phyloP scores from a whole-genome alignment of 2,797 vertebrate genomes.

The Kryptopterus vitreolus region DNA sequence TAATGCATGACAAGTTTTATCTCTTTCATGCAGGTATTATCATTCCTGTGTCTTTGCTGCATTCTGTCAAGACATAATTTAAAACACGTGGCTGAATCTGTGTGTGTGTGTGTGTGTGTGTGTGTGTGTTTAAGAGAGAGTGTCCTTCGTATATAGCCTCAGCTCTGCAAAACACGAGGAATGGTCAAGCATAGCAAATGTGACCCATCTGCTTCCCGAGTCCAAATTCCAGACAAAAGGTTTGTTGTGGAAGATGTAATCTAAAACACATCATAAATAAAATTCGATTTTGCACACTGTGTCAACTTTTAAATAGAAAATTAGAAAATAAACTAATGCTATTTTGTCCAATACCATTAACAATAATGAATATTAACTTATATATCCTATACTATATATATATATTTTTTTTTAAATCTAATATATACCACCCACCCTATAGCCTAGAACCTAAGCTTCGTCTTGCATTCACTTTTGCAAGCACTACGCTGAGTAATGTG shows the following conservation, averaged over 20 bases:
- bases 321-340: not conserved
- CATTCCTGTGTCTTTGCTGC: not conserved
- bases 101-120: conserved; percentile 8
- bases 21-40: not conserved
- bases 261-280: conserved; percentile 42
- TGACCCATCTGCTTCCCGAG: conserved; percentile 72
- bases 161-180: conserved; percentile 52
- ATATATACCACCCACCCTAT: conserved; percentile 58
- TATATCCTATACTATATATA: no score
- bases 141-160: conserved; percentile 50
- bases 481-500: not conserved
- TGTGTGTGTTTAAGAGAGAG: not conserved
- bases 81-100: conserved; percentile 62
- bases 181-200: conserved; percentile 62
- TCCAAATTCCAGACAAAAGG: conserved; percentile 68
- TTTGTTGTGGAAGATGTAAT: conserved; percentile 61
- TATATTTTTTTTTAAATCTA: no score
- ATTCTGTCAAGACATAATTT: conserved; percentile 10
- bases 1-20: conserved; percentile 19
- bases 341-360: conserved; percentile 11
- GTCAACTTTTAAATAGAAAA: not conserved
- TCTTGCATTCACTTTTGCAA: not conserved
- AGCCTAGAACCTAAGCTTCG: not conserved
- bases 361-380: conserved; percentile 39
- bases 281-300: not conserved